phyloP scores from a whole-genome alignment of 2,113 vertebrate species.

The Centropus bengalensis region DNA sequence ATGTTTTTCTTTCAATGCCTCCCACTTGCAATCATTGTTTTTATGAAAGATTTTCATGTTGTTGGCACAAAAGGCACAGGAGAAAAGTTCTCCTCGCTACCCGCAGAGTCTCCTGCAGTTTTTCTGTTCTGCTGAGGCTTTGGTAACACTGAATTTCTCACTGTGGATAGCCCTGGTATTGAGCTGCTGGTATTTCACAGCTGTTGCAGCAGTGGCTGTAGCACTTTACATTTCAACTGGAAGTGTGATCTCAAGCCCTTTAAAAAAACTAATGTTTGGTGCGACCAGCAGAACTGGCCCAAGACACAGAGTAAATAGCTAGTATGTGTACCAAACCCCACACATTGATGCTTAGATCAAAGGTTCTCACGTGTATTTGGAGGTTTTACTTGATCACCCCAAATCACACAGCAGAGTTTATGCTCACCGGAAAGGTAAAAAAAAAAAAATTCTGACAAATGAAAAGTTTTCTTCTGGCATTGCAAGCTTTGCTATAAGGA shows the following conservation, averaged over 20 bases:
- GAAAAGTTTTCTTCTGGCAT: not conserved
- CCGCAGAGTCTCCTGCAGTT: not conserved
- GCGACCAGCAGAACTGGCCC: not conserved
- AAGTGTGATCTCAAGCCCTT: not conserved
- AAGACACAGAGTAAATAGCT: not conserved
- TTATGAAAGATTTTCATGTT: not conserved
- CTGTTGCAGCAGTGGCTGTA: not conserved
- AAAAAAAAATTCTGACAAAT: not conserved
- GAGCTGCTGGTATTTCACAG: not conserved
- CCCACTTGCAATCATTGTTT: not conserved
- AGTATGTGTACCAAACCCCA: rapidly evolving
- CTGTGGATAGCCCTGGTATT: not conserved
- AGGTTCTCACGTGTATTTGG: not conserved
- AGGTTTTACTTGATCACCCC: not conserved
- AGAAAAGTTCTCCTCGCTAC: not conserved
- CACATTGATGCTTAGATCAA: not conserved
- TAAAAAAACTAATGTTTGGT: not conserved
- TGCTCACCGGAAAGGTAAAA: not conserved
- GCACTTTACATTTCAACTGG: not conserved
- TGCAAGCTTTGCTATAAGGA: not conserved
- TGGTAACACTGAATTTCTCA: not conserved
- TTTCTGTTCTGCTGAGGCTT: not conserved
- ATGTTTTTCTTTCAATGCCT: not conserved
- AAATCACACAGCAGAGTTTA: not conserved
- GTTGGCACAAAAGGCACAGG: not conserved